Evolutionary conservation across 2,113 vertebrate species (phyloP).

Genomic region (Hypomesus transpacificus): DNA sequence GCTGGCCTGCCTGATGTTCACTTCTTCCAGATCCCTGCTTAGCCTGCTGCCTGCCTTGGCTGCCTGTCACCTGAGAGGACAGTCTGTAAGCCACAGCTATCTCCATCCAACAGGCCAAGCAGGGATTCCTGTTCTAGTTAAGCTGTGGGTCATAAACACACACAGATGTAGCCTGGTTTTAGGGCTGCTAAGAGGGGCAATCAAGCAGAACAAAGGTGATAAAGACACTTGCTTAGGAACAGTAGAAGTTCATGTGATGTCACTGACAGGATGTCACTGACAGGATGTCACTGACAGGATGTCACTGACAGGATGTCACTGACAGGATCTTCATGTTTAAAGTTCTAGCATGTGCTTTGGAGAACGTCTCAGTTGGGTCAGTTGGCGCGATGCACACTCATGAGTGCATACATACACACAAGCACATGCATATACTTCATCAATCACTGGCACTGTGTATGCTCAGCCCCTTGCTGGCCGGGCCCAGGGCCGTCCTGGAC

Average conservation of each 20-base stretch:
- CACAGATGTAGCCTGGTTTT: too few relatives aligned
- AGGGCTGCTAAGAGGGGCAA: too few relatives aligned
- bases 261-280: too few relatives aligned
- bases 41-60: background rate
- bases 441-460: too few relatives aligned
- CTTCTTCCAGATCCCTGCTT: background rate
- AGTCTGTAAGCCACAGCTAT: background rate
- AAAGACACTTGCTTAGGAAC: background rate
- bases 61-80: background rate
- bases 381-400: background rate
- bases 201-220: background rate
- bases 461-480: background rate
- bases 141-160: background rate
- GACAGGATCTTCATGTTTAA: too few relatives aligned
- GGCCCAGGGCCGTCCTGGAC: background rate
- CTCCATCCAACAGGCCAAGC: background rate
- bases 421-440: too few relatives aligned
- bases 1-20: constrained; percentile 7
- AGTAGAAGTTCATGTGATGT: background rate
- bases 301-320: too few relatives aligned
- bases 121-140: background rate
- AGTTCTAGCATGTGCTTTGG: too few relatives aligned
- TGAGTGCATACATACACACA: too few relatives aligned
- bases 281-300: too few relatives aligned
- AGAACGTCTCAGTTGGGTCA: background rate